Evolutionary conservation across 2,797 vertebrate genomes (phyloP).

Genomic region (Cossypha dichroa): DNA sequence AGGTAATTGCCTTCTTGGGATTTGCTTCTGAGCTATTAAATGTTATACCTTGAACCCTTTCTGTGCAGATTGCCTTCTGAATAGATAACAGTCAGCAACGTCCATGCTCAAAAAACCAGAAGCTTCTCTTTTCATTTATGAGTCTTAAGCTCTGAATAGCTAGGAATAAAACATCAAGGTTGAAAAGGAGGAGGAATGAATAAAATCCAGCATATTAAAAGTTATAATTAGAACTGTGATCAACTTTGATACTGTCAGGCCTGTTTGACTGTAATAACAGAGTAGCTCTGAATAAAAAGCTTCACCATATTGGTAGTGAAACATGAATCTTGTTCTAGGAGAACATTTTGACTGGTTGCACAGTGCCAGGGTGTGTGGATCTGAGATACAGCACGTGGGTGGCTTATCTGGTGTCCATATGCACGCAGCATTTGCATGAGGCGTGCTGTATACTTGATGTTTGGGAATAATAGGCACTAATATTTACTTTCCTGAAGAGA

Average conservation of each 20-base stretch:
- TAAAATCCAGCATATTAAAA: conserved; percentile 51
- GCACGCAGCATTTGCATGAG: neutral
- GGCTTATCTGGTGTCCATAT: neutral
- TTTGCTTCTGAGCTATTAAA: neutral
- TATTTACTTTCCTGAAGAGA: neutral
- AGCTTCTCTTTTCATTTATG: neutral
- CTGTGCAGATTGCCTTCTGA: neutral
- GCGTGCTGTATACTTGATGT: rapidly evolving
- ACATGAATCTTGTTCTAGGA: neutral
- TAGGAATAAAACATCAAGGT: conserved; percentile 35
- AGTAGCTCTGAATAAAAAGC: conserved; percentile 18
- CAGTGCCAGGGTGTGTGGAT: neutral
- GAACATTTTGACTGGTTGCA: conserved; percentile 1
- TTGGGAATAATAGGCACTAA: neutral
- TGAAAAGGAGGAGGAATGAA: conserved; percentile 63
- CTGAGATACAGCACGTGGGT: neutral
- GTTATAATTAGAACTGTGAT: conserved; percentile 59
- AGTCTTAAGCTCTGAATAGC: conserved; percentile 25
- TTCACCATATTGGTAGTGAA: conserved; percentile 25
- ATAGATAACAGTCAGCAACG: neutral
- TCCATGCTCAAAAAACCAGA: neutral
- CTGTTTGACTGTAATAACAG: conserved; percentile 19
- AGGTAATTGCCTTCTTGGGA: neutral
- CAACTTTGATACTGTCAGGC: conserved; percentile 35
- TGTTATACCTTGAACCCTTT: neutral